A percentile compares a stretch with the other conserved stretches of the same genome.
These are phyloP conservation scores for Seriola aureovittata DNA, from an alignment of 2,113 vertebrate genomes.

Conservation along the genomic window DNA sequence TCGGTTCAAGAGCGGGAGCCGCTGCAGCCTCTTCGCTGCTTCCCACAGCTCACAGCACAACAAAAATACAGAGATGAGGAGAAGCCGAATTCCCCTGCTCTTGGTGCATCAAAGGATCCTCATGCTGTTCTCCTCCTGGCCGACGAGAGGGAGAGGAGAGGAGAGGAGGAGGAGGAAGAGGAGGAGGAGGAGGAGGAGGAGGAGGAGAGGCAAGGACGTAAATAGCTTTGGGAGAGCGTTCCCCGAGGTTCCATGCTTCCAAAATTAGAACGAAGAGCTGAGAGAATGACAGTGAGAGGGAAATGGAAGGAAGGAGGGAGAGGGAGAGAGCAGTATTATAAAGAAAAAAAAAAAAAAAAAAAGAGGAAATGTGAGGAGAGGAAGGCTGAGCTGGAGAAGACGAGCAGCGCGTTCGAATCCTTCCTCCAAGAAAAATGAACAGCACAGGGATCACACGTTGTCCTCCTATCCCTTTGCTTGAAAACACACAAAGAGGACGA, in stretches of 20 bases:
- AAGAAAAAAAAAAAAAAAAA: slow-evolving; percentile 30
- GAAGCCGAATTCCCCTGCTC: slow-evolving; percentile 62
- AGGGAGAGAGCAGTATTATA: slow-evolving; percentile 6
- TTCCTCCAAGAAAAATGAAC: slow-evolving; percentile 12
- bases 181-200: slow-evolving; percentile 49
- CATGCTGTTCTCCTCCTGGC: slow-evolving; percentile 69
- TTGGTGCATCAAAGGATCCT: slow-evolving; percentile 75
- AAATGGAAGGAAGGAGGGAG: slow-evolving; percentile 44
- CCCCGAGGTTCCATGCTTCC: slow-evolving; percentile 83
- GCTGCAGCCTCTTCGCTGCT: slow-evolving; percentile 41
- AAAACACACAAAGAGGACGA: slow-evolving; percentile 1
- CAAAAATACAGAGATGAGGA: slow-evolving; percentile 56
- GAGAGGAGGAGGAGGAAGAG: slow-evolving; percentile 47
- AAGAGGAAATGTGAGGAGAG: slow-evolving; percentile 33
- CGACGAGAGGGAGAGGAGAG: slow-evolving; percentile 59
- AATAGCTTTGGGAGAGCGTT: slow-evolving; percentile 82
- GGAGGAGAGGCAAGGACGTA: slow-evolving; percentile 76
- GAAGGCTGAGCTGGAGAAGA: slow-evolving; percentile 27
- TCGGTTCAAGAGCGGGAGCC: slow-evolving; percentile 8
- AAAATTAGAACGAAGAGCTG: slow-evolving; percentile 79
- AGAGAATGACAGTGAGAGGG: slow-evolving; percentile 71
- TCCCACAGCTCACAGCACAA: slow-evolving; percentile 45
- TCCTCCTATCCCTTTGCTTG: slow-evolving; percentile 19
- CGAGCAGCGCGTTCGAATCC: slow-evolving; percentile 28
- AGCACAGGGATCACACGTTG: slow-evolving; percentile 21